Conservation (phyloP, 2,888 invertebrate genomes). For the Hypsopygia costalis region DNA sequence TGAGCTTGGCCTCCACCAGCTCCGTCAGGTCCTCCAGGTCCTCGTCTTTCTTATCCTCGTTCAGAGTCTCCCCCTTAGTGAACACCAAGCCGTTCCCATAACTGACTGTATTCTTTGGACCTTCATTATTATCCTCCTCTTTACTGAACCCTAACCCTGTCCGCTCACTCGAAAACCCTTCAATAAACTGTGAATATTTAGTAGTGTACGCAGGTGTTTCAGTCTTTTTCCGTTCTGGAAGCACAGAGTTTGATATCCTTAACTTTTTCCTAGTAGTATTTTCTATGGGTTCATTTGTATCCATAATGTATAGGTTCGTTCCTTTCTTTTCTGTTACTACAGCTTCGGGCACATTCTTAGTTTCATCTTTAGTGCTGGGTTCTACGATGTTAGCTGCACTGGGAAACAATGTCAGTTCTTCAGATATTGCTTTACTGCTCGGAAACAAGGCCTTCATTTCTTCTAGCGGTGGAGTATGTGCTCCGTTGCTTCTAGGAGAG, state of each 20-base stretch:
- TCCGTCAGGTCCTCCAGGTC: conserved; percentile 56
- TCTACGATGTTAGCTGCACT: conserved; percentile 34
- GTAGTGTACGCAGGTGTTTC: conserved; percentile 62
- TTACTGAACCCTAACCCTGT: conserved; percentile 71
- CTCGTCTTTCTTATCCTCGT: conserved; percentile 59
- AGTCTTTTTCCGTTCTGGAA: conserved; percentile 50
- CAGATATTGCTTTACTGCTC: conserved; percentile 35
- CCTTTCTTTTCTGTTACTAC: conserved; percentile 47
- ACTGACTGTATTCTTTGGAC: conserved; percentile 55
- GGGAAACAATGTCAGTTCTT: conserved; percentile 32
- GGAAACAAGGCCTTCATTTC: conserved; percentile 37
- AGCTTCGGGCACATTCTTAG: conserved; percentile 16
- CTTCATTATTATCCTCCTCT: conserved; percentile 36
- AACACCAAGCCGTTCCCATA: conserved; percentile 71
- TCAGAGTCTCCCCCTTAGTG: conserved; percentile 75
- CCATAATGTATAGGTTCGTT: conserved; percentile 56
- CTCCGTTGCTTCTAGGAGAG: conserved; percentile 38
- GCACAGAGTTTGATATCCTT: conserved; percentile 65
- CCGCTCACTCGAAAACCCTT: conserved; percentile 65
- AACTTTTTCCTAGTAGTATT: conserved; percentile 55
- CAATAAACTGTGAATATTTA: conserved; percentile 67
- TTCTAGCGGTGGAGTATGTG: conserved; percentile 33
- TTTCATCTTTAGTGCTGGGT: conserved; percentile 26
- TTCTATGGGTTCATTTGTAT: conserved; percentile 39
- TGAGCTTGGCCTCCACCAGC: conserved; percentile 73